A percentile compares a stretch with the other conserved stretches of the same genome.
Evolutionary conservation across 2,113 vertebrate genomes (phyloP).

Genomic region (human (Homo sapiens)): DNA sequence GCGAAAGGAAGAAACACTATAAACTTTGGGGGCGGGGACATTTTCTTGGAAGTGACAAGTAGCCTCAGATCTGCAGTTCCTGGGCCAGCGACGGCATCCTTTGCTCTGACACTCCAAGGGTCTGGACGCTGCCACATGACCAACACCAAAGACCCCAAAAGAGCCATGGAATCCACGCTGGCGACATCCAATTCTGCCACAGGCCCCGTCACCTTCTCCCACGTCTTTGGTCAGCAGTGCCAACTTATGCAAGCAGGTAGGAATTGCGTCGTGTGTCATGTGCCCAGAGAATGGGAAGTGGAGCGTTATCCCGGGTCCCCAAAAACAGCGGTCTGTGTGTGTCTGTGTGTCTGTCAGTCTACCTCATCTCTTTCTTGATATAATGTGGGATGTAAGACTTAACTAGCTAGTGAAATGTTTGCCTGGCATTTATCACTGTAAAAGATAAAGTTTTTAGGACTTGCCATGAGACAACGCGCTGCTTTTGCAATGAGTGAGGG

Average conservation of each 20-base stretch:
- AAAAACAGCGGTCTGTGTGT: accelerated
- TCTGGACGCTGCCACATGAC: conserved; percentile 60
- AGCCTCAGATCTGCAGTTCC: background rate
- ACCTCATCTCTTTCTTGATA: background rate
- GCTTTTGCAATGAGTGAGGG: no score
- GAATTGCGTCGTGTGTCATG: accelerated
- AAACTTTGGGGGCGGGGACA: conserved; percentile 25
- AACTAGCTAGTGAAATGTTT: background rate
- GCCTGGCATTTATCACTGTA: background rate
- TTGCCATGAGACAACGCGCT: background rate
- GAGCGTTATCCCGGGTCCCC: accelerated
- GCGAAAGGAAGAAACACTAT: background rate
- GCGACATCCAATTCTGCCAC: conserved; percentile 50
- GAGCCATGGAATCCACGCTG: conserved; percentile 80
- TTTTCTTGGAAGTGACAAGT: background rate
- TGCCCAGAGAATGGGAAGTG: background rate
- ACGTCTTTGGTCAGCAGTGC: conserved; percentile 87
- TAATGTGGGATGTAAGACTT: background rate
- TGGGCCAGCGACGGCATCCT: background rate
- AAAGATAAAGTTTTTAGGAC: background rate
- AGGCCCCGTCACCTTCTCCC: conserved; percentile 84
- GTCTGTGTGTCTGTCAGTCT: no score
- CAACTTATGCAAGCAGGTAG: conserved; percentile 90
- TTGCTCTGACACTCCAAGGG: background rate
- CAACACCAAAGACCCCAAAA: background rate